phyloP scores from a whole-genome alignment of 2,113 vertebrate species.

The Dascyllus trimaculatus region DNA sequence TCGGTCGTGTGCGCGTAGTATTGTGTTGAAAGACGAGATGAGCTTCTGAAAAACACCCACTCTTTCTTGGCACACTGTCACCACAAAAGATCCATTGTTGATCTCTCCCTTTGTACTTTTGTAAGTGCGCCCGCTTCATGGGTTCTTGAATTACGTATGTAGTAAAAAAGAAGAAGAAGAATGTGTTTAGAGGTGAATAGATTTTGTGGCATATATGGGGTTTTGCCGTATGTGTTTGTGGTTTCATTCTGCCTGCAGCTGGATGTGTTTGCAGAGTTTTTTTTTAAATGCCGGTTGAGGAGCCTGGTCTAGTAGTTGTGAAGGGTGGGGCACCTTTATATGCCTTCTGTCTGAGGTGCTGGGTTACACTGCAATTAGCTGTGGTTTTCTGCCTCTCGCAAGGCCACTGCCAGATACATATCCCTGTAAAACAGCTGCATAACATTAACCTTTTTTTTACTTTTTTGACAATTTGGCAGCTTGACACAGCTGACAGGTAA shows the following conservation, averaged over 20 bases:
- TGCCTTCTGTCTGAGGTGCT: slow-evolving; percentile 46
- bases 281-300: slow-evolving; percentile 12
- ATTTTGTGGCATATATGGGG: slow-evolving; percentile 7
- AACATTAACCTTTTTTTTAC: slow-evolving; percentile 16
- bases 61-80: slow-evolving; percentile 42
- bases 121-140: slow-evolving; percentile 15
- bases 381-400: slow-evolving; percentile 41
- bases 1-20: slow-evolving; percentile 50
- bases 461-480: not conserved
- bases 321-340: slow-evolving; percentile 43
- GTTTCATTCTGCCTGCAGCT: slow-evolving; percentile 25
- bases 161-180: not conserved
- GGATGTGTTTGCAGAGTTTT: slow-evolving; percentile 26
- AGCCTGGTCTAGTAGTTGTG: slow-evolving; percentile 23
- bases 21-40: slow-evolving; percentile 69
- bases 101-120: slow-evolving; percentile 54
- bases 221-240: slow-evolving; percentile 8
- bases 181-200: not conserved
- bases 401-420: slow-evolving; percentile 13
- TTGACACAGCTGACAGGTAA: not conserved
- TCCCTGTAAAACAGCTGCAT: slow-evolving; percentile 9
- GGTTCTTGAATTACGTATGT: slow-evolving; percentile 27
- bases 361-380: slow-evolving; percentile 64
- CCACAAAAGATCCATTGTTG: slow-evolving; percentile 72
- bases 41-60: slow-evolving; percentile 58